Evolutionary conservation across 2,888 invertebrate genomes (phyloP), one percentile per base, ranked within the genome.

Genomic region (Metacarcinus magister): DNA sequence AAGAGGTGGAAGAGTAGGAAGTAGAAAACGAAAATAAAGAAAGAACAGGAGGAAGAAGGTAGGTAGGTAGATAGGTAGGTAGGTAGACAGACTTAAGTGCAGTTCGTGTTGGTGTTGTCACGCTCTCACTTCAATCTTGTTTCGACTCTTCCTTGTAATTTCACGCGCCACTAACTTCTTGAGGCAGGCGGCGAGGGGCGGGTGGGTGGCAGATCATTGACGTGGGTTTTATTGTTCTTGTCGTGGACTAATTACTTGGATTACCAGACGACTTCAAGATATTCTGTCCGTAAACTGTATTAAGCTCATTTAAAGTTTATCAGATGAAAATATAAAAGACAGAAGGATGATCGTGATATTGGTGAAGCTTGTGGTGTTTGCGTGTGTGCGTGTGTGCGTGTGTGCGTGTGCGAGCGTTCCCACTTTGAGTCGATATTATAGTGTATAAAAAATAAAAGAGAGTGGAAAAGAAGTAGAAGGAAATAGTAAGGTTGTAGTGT

Each of bases 101-200:
- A 87, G 39, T n/a, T 87, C 87, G 39, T 32, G 16, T 39, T 87
- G 32, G 39, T 87, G 13, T 19, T 87, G 87, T 87, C 87, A 87
- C 87, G 87, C 87, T 32, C 87, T 4, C 87, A 87, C 39, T 87
- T 10, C 32, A 39, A 39, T 87, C n/a, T 39, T 87, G 13, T 87
- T 87, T 87, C 39, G 39, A 87, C 87, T 87, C 39, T 19, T 32
- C 28, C 2, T 39, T 32, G 3, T 39, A 39, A 87, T 87, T 87
- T 87, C 87, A 87, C 87, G 87, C 39, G 13, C 87, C 87, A 87
- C 87, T 87, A 87, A 87, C 87, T 87, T 32, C 39, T 87, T 32
- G 16, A 32, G 39, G 32, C 4, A 13, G 39, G 32, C 39, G 87
- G 87, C 16, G 39, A n/a, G 87, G n/a, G 32, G 87, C 13, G 39